Evolutionary conservation across 2,113 vertebrate genomes (phyloP).

Genomic region (Saccopteryx leptura): DNA sequence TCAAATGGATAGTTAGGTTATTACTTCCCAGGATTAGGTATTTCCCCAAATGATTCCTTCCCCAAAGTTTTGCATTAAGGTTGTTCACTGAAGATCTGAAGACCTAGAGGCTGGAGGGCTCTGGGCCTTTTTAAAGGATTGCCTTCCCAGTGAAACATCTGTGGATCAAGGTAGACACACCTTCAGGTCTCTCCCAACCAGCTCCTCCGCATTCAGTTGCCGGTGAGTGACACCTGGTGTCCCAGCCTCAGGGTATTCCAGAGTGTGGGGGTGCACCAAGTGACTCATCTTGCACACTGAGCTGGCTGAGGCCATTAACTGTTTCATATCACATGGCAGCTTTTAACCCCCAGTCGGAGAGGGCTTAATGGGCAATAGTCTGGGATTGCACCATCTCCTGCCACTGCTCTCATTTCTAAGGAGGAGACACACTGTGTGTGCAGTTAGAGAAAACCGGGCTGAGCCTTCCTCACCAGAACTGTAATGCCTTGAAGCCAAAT

Average conservation of each 20-base stretch:
- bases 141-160: neutral
- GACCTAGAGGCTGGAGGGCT: neutral
- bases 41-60: neutral
- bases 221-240: neutral
- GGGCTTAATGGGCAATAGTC: conserved; percentile 53
- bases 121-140: neutral
- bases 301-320: conserved; percentile 6
- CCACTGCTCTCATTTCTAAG: conserved; percentile 35
- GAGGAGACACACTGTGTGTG: conserved; percentile 61
- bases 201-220: neutral
- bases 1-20: neutral
- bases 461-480: conserved; percentile 69
- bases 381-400: conserved; percentile 24
- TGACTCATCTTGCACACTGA: neutral
- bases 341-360: conserved; percentile 51
- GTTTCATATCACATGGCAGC: neutral
- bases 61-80: neutral
- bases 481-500: conserved; percentile 68
- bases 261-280: neutral
- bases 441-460: conserved; percentile 67
- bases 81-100: neutral
- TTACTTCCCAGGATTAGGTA: neutral
- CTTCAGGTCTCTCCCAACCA: neutral
- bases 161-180: neutral
- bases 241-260: neutral